Evolutionary conservation across 2,888 invertebrate genomes (phyloP).

Genomic region (Polymixis flavicincta): DNA sequence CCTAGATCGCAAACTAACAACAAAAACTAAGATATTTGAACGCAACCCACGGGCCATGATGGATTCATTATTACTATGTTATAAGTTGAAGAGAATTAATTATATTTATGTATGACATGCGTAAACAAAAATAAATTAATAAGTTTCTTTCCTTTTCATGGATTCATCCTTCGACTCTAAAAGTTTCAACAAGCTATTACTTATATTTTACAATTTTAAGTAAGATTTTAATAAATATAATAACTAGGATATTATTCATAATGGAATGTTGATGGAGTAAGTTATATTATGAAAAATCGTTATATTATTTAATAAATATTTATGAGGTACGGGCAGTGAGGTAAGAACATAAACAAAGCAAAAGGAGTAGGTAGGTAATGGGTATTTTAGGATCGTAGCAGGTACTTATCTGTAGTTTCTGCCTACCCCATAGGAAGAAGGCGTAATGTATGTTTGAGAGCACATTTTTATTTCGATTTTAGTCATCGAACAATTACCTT

Average conservation of each 20-base stretch:
- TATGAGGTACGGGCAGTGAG: background rate
- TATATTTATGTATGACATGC: background rate
- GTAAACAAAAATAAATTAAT: background rate
- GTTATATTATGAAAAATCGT: no score
- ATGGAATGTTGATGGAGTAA: background rate
- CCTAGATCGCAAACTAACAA: no score
- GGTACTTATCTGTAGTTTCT: background rate
- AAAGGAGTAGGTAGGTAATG: background rate
- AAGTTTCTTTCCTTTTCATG: background rate
- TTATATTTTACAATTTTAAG: no score
- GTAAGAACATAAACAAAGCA: background rate
- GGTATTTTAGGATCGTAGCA: background rate
- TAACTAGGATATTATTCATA: background rate
- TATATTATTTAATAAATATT: background rate
- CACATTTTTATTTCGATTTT: background rate
- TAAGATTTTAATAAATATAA: no score
- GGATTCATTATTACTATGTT: background rate
- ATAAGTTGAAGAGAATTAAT: background rate
- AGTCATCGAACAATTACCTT: background rate
- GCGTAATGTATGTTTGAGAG: background rate
- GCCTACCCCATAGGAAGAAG: background rate
- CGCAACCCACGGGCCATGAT: background rate
- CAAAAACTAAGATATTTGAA: constrained; percentile 20
- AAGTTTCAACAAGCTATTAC: no score
- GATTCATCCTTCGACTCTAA: background rate